Evolutionary conservation across 2,888 invertebrate species (phyloP), one percentile per base, ranked within the genome.

Genomic region (Leptogaster cylindrica): DNA sequence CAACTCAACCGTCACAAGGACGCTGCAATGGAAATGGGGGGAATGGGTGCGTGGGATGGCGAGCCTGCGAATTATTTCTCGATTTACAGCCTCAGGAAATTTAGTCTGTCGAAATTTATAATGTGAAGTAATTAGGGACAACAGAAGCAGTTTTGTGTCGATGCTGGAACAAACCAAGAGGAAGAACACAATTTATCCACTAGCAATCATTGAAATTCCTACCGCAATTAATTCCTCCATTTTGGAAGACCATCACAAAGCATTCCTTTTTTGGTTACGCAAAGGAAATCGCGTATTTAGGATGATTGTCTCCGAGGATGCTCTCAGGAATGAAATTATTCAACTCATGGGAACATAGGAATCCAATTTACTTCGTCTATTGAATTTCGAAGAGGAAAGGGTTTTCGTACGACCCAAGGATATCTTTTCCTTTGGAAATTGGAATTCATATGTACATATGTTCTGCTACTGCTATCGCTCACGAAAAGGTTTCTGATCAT

Each of bases 211-310:
- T 16, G 41, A 41, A 41, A 41, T 41, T 41, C 14, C 41, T 14
- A 16, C 41, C 41, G 16, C 41, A 41, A 41, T 41, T 41, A 41
- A 41, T 16, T 41, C 16, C 14, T 41, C 16, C 41, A 1, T 16
- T 16, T 41, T 16, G 7, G 3, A 7, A 3, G 2, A 10, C 36
- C 18, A 10, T 16, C 41, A 41, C 41, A 41, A 41, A 16, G 41
- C 41, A 41, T 41, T 41, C 41, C 41, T 16, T 41, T 41, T 41
- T 14, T n/a, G n/a, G 14, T 41, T 41, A 14, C 14, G 41, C 41
- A 41, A 41, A 41, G 41, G 41, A 41, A 41, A 41, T 41, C 41
- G 41, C 41, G 41, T 41, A 41, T 41, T 41, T 41, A 41, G 18
- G 41, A 41, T 41, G 16, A 41, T 41, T 41, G 41, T 41, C 41